Percentiles rank a stretch among this genome's conserved stretches.
These are phyloP conservation scores for Collichthys lucidus DNA, from an alignment of 2,113 vertebrate species.

Conservation along the genomic window DNA sequence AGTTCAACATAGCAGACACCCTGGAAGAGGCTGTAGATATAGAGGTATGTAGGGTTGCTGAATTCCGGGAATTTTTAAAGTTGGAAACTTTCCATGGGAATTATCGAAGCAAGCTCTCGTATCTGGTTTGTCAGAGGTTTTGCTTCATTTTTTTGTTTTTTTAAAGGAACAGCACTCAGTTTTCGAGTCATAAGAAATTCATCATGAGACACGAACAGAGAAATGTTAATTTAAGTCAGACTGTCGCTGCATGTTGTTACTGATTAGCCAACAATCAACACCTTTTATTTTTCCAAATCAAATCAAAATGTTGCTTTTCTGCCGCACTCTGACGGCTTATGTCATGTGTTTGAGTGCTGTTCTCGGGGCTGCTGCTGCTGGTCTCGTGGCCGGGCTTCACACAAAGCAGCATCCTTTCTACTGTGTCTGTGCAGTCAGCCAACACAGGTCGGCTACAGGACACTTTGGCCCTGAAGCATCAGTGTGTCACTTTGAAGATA, in stretches of 20 bases:
- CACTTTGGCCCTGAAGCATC: conserved; percentile 58
- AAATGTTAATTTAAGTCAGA: neutral
- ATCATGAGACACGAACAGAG: neutral
- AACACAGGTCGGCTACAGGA: conserved; percentile 57
- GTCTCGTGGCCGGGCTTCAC: conserved; percentile 57
- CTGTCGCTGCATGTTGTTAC: neutral
- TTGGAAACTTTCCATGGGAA: neutral
- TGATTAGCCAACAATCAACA: neutral
- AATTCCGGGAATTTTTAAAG: neutral
- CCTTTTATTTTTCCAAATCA: neutral
- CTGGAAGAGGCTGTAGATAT: too few species aligned
- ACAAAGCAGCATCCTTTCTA: conserved; percentile 41
- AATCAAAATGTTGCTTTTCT: neutral
- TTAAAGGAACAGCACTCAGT: neutral
- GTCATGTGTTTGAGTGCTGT: conserved; percentile 13
- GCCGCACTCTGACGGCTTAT: neutral
- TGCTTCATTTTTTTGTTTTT: neutral
- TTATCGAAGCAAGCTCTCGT: too few species aligned
- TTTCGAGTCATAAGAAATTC: too few species aligned
- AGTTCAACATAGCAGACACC: too few species aligned
- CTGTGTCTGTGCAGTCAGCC: conserved; percentile 36
- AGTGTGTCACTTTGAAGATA: conserved; percentile 79
- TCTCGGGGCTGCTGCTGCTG: conserved; percentile 17
- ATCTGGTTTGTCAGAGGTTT: neutral
- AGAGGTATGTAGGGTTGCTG: too few species aligned